Conservation (phyloP, 2,797 vertebrate species). For the Chelonia mydas region DNA sequence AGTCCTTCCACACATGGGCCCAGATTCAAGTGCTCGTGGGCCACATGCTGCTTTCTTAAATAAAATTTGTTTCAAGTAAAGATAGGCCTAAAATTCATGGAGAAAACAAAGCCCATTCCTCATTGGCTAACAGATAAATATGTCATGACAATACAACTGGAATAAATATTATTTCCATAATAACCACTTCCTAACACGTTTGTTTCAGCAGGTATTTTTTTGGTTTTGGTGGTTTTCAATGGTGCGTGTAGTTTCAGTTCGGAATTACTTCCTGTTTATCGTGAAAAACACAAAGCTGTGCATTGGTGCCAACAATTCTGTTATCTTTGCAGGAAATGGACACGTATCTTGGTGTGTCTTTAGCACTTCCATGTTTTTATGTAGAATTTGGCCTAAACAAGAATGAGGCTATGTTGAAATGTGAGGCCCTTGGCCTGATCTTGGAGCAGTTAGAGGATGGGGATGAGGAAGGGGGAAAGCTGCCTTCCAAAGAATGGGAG, state of each 20-base stretch:
- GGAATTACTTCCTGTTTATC: neutral
- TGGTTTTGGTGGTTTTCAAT: neutral
- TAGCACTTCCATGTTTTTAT: neutral
- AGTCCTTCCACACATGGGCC: rapidly evolving
- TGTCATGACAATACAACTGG: neutral
- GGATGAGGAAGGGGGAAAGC: too few species aligned
- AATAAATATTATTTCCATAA: neutral
- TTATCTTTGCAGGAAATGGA: neutral
- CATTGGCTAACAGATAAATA: neutral
- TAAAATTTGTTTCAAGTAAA: neutral
- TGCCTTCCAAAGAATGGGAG: too few species aligned
- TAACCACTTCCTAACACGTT: neutral
- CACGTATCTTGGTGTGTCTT: rapidly evolving
- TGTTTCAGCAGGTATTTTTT: neutral
- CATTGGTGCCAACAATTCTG: rapidly evolving
- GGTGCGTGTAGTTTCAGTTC: neutral
- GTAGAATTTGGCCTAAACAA: neutral
- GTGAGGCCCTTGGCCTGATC: neutral
- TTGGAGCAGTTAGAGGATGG: too few species aligned
- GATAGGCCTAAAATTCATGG: neutral
- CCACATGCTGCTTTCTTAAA: rapidly evolving
- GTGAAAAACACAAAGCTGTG: neutral
- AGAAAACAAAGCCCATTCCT: neutral
- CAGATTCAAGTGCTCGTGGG: neutral
- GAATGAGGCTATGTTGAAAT: neutral